Base-by-base conservation (phyloP, 35 echinoderm and acorn worm species). In the Acanthaster planci region DNA sequence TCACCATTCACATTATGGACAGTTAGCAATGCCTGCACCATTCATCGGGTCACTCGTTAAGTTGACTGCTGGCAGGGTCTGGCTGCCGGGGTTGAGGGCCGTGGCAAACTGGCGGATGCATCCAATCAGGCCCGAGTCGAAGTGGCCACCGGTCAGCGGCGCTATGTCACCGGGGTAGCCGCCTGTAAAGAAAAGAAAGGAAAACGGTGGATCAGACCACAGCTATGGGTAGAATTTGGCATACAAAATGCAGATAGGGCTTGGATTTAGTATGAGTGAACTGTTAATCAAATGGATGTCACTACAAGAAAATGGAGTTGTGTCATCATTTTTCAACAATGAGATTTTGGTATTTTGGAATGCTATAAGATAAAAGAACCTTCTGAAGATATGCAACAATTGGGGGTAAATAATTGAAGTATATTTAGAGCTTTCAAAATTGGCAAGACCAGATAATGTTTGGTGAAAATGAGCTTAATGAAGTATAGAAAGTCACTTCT, bases 41-140 rank as follows among this genome's bases (percentile, higher is more conserved):
- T 40, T 58, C 0, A 79, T 85, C 29, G 81, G 67, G 22, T 92
- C 85, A 32, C 51, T 27, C 47, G 88, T 85, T 38, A 97, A 57
- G 57, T 80, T 83, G 30, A 97, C 83, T 1, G 81, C 29, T n/a
- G 55, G 51, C 39, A 97, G 51, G 26, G 75, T 52, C 39, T 92
- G 55, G 35, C 50, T 97, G 17, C 86, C 77, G 8, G 86, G 94
- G 44, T 97, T 97, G 26, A 86, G 67, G 38, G 94, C 82, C 38
- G 94, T 89, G 21, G 82, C 51, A 22, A 97, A 31, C 56, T 92
- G 94, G 40, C 76, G 77, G 50, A 97, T 84, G 72, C 94, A 97
- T 6, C 94, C 94, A 8, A 77, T 59, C 14, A 97, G 87, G 53
- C 94, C 90, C 7, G 72, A 47, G 7, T 88, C 51, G 39, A 87